Evolutionary conservation across 2,113 vertebrate species (phyloP).

Genomic region (Benitochromis conjunctus): DNA sequence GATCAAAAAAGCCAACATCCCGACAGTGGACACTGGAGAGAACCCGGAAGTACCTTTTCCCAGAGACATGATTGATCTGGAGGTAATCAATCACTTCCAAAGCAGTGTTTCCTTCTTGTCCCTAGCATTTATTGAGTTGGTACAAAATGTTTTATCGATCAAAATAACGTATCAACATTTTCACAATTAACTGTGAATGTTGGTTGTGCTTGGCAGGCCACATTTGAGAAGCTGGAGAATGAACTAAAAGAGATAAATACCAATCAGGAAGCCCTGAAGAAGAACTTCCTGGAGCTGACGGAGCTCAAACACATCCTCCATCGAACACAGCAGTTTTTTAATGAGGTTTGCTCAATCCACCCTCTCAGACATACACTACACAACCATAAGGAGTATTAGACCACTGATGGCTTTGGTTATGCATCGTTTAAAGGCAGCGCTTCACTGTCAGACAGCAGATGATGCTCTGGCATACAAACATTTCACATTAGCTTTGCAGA

Average conservation of each 20-base stretch:
- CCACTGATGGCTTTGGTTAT: neutral
- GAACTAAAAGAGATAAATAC: slow-evolving; percentile 99
- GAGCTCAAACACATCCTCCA: slow-evolving; percentile 97
- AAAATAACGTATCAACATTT: rapidly evolving
- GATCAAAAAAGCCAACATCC: slow-evolving; percentile 92
- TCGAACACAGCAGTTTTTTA: slow-evolving; percentile 98
- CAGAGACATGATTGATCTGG: slow-evolving; percentile 97
- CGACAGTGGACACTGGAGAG: slow-evolving; percentile 90
- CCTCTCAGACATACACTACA: neutral
- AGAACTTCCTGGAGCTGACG: slow-evolving; percentile 95
- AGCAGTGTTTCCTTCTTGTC: rapidly evolving
- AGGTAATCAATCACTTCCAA: slow-evolving; percentile 72
- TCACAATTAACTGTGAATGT: neutral
- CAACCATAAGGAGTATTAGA: neutral
- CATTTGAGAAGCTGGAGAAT: slow-evolving; percentile 98
- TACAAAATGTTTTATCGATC: neutral
- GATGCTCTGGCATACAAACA: too few species aligned
- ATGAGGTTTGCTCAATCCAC: slow-evolving; percentile 82
- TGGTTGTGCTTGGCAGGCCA: slow-evolving; percentile 71
- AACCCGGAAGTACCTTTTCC: slow-evolving; percentile 98
- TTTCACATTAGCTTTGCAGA: neutral
- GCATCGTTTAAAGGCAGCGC: neutral
- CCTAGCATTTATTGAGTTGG: neutral
- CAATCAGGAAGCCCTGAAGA: slow-evolving; percentile 98
- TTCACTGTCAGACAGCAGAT: neutral